phyloP scores from a whole-genome alignment of 2,888 invertebrate genomes.

The Eledone cirrhosa region DNA sequence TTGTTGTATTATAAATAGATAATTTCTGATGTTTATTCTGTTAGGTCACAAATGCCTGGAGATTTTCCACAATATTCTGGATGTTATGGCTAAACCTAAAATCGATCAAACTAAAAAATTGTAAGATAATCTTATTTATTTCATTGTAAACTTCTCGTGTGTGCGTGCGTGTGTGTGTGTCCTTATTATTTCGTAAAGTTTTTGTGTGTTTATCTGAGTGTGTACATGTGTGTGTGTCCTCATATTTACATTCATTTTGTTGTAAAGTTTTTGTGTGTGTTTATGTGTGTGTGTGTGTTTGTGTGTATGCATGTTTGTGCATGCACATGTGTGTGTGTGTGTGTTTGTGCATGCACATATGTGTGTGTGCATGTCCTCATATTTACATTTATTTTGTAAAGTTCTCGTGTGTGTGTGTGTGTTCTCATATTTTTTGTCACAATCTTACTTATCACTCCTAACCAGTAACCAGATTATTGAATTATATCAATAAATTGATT shows the following conservation, averaged over 20 bases:
- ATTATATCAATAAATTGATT: no score
- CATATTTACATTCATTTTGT: not conserved
- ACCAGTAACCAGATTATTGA: not conserved
- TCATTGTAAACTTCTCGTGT: not conserved
- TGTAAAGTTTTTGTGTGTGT: not conserved
- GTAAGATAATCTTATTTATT: not conserved
- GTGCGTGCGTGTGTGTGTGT: not conserved
- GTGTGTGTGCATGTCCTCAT: not conserved
- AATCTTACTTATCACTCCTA: not conserved
- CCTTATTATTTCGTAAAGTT: not conserved
- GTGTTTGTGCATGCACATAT: not conserved
- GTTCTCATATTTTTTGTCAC: not conserved
- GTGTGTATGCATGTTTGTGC: not conserved
- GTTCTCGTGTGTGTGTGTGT: not conserved
- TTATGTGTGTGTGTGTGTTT: not conserved
- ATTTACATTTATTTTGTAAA: not conserved
- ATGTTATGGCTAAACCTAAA: constrained; percentile 38
- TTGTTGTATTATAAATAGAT: no score
- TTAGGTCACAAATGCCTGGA: constrained; percentile 63
- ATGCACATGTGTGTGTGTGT: not conserved
- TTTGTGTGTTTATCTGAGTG: not conserved
- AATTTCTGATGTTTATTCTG: no score
- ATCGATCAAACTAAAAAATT: constrained; percentile 1
- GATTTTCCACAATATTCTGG: constrained; percentile 64
- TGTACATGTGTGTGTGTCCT: no score